Base-by-base conservation (phyloP, 2,113 vertebrate genomes). In the Percopsis transmontana region DNA sequence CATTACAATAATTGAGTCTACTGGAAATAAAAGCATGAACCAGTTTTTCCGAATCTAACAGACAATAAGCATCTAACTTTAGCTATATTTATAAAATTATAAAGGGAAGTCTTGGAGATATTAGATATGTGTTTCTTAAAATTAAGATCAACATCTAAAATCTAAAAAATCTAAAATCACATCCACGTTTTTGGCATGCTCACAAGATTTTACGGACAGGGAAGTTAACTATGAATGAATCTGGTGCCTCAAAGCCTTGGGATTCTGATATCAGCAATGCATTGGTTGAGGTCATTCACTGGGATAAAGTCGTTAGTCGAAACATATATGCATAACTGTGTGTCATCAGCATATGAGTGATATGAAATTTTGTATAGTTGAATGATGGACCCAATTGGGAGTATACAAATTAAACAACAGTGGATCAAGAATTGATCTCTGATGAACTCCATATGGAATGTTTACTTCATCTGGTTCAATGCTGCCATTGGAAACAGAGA, bases 11-110 rank as follows among this genome's bases (percentile, higher is more conserved):
- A 51, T 51, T n/a, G n/a, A n/a, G n/a, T n/a, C n/a, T n/a, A n/a
- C n/a, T n/a, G n/a, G n/a, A n/a, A n/a, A n/a, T n/a, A n/a, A n/a
- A n/a, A n/a, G n/a, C n/a, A n/a, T n/a, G 48, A 51, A 51, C n/a
- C 48, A 51, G 48, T 18, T 51, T 51, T 51, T 18, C 48, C 1
- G 47, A 50, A 50, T 50, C 47, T 33, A 18, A 16, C 42, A 27
- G 60, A 3, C 10, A 18, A 15, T 18, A 53, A 18, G 56, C 53
- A 19, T 18, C 60, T 44, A 44, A 44, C 15, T 56, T 39, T 16
- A 58, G 38, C 39, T 55, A 62, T 56, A 44, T 67, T 15, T 45
- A 38, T 45, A 24, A 54, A 39, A 45, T 51, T 24, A 20, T 20
- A 47, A 18, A 39, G 40, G 13, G 3, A 14, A 19, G 39, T 16